These are phyloP conservation scores for Gambusia affinis DNA, from an alignment of 2,113 vertebrate genomes.

Conservation along the genomic window DNA sequence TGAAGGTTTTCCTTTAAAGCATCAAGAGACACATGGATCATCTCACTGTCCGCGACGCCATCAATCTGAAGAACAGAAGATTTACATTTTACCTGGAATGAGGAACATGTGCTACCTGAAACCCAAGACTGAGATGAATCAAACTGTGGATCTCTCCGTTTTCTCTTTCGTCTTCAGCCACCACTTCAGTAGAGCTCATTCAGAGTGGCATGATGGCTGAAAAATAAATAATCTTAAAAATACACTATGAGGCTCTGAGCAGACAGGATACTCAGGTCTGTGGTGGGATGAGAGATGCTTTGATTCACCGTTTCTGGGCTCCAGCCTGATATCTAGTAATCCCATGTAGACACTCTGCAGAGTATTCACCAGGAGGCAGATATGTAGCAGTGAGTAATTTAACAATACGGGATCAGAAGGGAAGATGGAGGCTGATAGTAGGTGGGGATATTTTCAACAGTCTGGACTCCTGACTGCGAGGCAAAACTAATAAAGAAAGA, in stretches of 20 bases:
- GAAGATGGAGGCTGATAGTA: slow-evolving; percentile 38
- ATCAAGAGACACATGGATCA: too few species aligned
- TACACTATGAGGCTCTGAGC: slow-evolving; percentile 34
- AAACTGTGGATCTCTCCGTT: slow-evolving; percentile 52
- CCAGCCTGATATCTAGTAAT: slow-evolving; percentile 70
- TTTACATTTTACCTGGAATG: too few species aligned
- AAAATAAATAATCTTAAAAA: slow-evolving; percentile 73
- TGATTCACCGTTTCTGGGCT: slow-evolving; percentile 65
- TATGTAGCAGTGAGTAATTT: slow-evolving; percentile 72
- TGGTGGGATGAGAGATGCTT: slow-evolving; percentile 50
- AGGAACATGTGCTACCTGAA: slow-evolving; percentile 61
- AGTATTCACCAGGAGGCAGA: slow-evolving; percentile 64
- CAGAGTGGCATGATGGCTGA: slow-evolving; percentile 57
- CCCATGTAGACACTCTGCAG: slow-evolving; percentile 66
- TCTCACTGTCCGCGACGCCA: too few species aligned
- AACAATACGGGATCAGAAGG: slow-evolving; percentile 41
- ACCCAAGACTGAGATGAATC: slow-evolving; percentile 72
- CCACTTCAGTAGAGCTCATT: slow-evolving; percentile 62
- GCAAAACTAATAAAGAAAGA: slow-evolving; percentile 21
- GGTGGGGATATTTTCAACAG: slow-evolving; percentile 44
- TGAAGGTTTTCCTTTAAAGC: too few species aligned
- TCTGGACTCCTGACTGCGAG: slow-evolving; percentile 35
- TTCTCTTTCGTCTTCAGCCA: slow-evolving; percentile 39
- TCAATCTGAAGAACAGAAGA: too few species aligned
- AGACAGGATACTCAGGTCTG: slow-evolving; percentile 21